These are phyloP conservation scores for Acrocephalus scirpaceus DNA, from an alignment of 2,797 vertebrate genomes.

Conservation along the genomic window DNA sequence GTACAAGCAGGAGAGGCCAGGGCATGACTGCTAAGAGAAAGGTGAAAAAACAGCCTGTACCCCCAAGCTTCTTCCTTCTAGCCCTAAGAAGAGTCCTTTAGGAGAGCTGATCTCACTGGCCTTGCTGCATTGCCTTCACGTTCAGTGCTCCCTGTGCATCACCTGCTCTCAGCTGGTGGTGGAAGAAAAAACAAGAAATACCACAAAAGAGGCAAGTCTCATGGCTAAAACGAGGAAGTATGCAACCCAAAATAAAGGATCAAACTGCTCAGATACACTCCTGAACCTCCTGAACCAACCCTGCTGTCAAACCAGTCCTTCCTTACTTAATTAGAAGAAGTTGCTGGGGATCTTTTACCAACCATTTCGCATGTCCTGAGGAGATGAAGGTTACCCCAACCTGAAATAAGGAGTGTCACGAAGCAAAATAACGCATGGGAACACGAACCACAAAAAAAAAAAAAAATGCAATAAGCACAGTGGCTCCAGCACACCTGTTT, in stretches of 20 bases:
- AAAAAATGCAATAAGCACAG: neutral
- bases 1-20: neutral
- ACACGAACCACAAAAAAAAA: neutral
- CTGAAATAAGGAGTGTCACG: neutral
- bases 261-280: neutral
- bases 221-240: neutral
- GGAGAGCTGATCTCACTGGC: neutral
- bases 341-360: neutral
- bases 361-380: fast-evolving
- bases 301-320: neutral
- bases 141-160: neutral
- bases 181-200: neutral
- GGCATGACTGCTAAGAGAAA: neutral
- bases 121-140: neutral
- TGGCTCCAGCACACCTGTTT: conserved; percentile 40
- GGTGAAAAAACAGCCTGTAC: neutral
- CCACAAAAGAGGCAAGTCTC: neutral
- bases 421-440: neutral
- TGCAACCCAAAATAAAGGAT: neutral
- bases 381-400: neutral
- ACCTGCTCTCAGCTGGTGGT: neutral
- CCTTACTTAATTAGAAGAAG: neutral
- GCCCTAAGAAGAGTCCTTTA: neutral
- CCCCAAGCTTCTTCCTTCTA: neutral
- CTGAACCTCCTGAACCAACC: neutral